Base-by-base conservation (phyloP, 2,888 invertebrate species). In the Nomada flava region DNA sequence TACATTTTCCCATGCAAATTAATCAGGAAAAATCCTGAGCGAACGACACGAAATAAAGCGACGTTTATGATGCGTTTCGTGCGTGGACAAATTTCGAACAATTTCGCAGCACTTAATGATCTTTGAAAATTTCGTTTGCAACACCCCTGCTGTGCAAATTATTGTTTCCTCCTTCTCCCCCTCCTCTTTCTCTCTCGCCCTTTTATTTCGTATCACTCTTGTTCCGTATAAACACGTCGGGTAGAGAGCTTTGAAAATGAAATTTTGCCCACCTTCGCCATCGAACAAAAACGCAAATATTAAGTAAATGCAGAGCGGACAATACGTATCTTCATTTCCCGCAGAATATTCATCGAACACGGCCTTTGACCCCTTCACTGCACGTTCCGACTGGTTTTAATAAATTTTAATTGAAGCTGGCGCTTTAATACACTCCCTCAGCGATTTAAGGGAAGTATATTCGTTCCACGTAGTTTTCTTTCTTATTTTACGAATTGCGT, bases 41-140 rank as follows among this genome's bases (percentile, higher is more conserved):
- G 20, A 20, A 20, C 20, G 20, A 20, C 20, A 20, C 20, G 44
- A n/a, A 70, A 47, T 70, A 59, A 60, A 59, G n/a, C 59, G 47
- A 70, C 10, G 47, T n/a, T 15, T n/a, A 53, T 23, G 68, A 68
- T 53, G 55, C 15, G 55, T 55, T 60, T 60, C 36, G 53, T 53
- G 55, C 18, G 68, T 11, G 50, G 70, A 50, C 23, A 70, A 44
- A 20, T 60, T 70, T 50, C 29, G 23, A 70, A 29, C 26, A 44
- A 63, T 42, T 53, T 63, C 26, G 59, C 23, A 64, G 47, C 53
- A 55, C 55, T 73, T 73, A 63, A 73, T 73, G 55, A 73, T 52
- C 63, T 42, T 26, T 23, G 44, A 64, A 44, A 73, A 55, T 50
- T 70, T 47, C 59, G 59, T 72, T 64, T 53, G 44, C 29, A 29